phyloP scores from a whole-genome alignment of 2,797 vertebrate species.

The Aldrovandia affinis region DNA sequence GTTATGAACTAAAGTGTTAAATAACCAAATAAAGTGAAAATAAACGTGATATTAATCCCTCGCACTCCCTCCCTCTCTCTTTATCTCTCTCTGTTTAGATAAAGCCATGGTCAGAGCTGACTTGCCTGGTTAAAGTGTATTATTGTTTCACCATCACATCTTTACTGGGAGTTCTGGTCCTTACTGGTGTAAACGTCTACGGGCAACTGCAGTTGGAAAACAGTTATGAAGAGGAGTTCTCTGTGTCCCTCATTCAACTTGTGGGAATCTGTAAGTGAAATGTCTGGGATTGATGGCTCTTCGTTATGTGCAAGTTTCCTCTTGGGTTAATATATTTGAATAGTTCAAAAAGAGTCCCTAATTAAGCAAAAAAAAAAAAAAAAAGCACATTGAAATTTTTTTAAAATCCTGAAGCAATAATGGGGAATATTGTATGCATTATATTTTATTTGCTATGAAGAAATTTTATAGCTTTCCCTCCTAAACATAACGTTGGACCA shows the following conservation, averaged over 20 bases:
- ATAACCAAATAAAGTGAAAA: background rate
- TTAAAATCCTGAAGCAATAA: no score
- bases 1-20: background rate
- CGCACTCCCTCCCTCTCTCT: no score
- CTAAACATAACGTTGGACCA: no score
- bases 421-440: no score
- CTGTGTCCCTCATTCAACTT: slow-evolving; percentile 80
- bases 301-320: background rate
- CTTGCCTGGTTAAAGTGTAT: slow-evolving; percentile 71
- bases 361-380: slow-evolving; percentile 28
- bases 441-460: no score
- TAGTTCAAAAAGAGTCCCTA: background rate
- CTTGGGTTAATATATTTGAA: background rate
- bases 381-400: background rate
- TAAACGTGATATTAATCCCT: background rate
- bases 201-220: slow-evolving; percentile 55
- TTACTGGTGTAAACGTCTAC: slow-evolving; percentile 72
- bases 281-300: background rate
- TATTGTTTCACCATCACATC: slow-evolving; percentile 78
- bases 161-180: slow-evolving; percentile 73
- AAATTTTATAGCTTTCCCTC: no score
- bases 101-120: slow-evolving; percentile 81
- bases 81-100: slow-evolving; percentile 63
- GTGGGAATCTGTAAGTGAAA: slow-evolving; percentile 77
- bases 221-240: slow-evolving; percentile 70